Evolutionary conservation across 2,797 vertebrate genomes (phyloP).

Genomic region (Pteronotus mesoamericanus): DNA sequence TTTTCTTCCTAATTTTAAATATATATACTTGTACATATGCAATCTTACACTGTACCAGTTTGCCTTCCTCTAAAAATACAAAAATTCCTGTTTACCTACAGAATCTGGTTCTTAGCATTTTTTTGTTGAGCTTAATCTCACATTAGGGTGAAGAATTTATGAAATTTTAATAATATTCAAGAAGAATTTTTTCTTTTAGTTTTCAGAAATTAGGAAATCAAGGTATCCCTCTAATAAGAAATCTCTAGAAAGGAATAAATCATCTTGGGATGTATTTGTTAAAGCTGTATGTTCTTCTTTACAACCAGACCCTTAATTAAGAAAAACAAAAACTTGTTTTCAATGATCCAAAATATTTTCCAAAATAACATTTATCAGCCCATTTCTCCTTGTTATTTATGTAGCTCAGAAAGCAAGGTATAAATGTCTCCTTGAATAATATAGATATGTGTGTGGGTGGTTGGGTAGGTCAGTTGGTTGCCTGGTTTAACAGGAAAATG

Average conservation of each 20-base stretch:
- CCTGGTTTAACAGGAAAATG: not conserved
- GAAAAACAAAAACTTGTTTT: not conserved
- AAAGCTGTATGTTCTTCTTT: not conserved
- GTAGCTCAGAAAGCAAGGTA: not conserved
- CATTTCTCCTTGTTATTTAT: not conserved
- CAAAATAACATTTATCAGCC: not conserved
- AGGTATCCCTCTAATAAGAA: not conserved
- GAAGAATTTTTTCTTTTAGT: not conserved
- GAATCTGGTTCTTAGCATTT: conserved; percentile 3
- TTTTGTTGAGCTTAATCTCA: not conserved
- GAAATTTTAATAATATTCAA: not conserved
- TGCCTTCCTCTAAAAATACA: not conserved
- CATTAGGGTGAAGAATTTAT: not conserved
- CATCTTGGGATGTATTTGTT: not conserved
- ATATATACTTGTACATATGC: not conserved
- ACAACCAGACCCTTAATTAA: not conserved
- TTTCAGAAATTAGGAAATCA: not conserved
- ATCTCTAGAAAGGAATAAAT: not conserved
- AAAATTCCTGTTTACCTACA: not conserved
- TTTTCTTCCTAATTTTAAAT: not conserved
- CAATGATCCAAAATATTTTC: not conserved
- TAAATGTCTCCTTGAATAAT: not conserved
- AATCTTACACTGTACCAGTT: not conserved
- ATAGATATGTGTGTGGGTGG: not conserved
- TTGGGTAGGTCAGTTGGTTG: not conserved